phyloP scores from a whole-genome alignment of 2,113 vertebrate species.

The Zosterops borbonicus region DNA sequence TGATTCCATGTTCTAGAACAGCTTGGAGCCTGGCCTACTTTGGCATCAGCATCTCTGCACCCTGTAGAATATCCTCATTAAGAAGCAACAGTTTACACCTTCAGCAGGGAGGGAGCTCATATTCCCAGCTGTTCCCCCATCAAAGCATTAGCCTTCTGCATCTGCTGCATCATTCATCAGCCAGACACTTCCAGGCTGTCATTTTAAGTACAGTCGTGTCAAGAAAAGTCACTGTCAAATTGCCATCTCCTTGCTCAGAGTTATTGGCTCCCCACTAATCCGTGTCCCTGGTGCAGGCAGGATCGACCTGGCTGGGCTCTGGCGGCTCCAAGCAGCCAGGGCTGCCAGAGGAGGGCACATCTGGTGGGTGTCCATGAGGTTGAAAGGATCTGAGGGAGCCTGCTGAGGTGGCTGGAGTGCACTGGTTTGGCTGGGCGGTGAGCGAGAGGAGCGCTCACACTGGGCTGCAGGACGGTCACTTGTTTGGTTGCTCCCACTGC shows the following conservation, averaged over 20 bases:
- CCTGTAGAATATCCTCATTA: not conserved
- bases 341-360: not conserved
- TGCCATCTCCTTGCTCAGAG: not conserved
- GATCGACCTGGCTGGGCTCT: not conserved
- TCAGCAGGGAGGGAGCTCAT: not conserved
- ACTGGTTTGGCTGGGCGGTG: rapidly evolving
- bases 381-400: not conserved
- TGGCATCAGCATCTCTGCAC: not conserved
- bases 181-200: slow-evolving; percentile 22
- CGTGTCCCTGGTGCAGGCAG: not conserved
- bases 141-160: slow-evolving; percentile 24
- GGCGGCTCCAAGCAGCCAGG: not conserved
- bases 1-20: not conserved
- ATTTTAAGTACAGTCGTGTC: slow-evolving; percentile 8
- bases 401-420: not conserved
- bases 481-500: rapidly evolving
- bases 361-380: not conserved
- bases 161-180: slow-evolving; percentile 57
- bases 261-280: not conserved
- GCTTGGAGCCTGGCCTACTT: not conserved
- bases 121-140: slow-evolving; percentile 40
- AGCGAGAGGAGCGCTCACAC: not conserved
- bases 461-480: not conserved
- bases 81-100: slow-evolving; percentile 44
- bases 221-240: slow-evolving; percentile 47